These are phyloP conservation scores for Daboia siamensis DNA, from an alignment of 2,113 vertebrate species.

Conservation along the genomic window DNA sequence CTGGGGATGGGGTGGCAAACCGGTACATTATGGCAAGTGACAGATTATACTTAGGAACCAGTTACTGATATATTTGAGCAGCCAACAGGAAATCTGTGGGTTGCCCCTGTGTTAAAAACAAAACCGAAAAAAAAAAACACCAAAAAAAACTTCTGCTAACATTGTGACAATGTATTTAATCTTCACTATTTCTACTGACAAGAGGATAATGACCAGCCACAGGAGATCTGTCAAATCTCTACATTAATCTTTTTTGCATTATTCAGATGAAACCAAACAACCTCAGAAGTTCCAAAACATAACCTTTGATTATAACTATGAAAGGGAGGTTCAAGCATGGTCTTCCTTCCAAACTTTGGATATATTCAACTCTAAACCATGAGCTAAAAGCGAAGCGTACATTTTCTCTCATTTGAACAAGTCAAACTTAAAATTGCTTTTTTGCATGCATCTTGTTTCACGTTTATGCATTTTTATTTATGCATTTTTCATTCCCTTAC, in stretches of 20 bases:
- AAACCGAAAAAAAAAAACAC: not conserved
- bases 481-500: not conserved
- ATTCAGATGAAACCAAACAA: constrained; percentile 18
- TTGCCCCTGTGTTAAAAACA: constrained; percentile 44
- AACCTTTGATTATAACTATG: not conserved
- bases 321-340: not conserved
- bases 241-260: constrained; percentile 6
- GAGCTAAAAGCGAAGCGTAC: not conserved
- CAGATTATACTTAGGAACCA: constrained; percentile 49
- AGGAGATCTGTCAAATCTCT: constrained; percentile 40
- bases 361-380: not conserved
- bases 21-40: constrained; percentile 39
- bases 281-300: not conserved
- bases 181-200: constrained; percentile 52
- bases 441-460: not conserved
- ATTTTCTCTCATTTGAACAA: not conserved
- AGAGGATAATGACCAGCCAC: constrained; percentile 42
- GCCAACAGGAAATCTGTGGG: constrained; percentile 42
- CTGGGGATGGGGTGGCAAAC: constrained; percentile 28
- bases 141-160: constrained; percentile 15
- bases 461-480: not conserved
- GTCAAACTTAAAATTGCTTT: not conserved
- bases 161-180: constrained; percentile 57
- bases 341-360: not conserved
- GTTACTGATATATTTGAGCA: constrained; percentile 47